These are phyloP conservation scores for Bradypus variegatus DNA, from an alignment of 2,797 vertebrate species.

Conservation along the genomic window DNA sequence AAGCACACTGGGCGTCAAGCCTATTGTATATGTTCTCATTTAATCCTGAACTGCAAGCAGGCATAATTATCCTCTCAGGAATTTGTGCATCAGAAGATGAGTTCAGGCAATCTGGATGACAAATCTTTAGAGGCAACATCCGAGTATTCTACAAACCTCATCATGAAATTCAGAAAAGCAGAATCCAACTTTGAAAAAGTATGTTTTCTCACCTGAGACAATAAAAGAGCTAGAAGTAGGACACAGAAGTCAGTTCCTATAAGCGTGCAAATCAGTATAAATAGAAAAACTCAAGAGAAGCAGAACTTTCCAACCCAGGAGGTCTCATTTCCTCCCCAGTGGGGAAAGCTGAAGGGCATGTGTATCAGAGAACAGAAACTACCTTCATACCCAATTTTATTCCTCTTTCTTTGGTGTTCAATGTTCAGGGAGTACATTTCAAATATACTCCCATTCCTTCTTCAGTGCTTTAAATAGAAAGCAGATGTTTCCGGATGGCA, in stretches of 20 bases:
- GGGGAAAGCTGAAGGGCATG: not conserved
- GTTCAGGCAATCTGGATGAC: not conserved
- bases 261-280: constrained; percentile 40
- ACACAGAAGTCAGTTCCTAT: not conserved
- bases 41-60: not conserved
- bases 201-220: not conserved
- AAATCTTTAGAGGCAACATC: not conserved
- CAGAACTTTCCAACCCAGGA: constrained; percentile 6
- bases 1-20: not conserved
- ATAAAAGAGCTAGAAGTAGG: constrained; percentile 36
- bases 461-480: constrained; percentile 63
- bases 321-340: not conserved
- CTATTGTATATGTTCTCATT: not conserved
- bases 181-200: not conserved
- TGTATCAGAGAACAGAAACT: constrained; percentile 19
- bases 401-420: constrained; percentile 1
- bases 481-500: constrained; percentile 62
- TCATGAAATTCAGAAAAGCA: not conserved
- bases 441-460: constrained; percentile 37
- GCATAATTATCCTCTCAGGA: not conserved
- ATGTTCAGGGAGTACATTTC: constrained; percentile 18
- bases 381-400: constrained; percentile 26
- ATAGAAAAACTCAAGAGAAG: constrained; percentile 29
- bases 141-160: not conserved
- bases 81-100: not conserved